Evolutionary conservation across 2,113 vertebrate species (phyloP).

Genomic region (Gobiocypris rarus): DNA sequence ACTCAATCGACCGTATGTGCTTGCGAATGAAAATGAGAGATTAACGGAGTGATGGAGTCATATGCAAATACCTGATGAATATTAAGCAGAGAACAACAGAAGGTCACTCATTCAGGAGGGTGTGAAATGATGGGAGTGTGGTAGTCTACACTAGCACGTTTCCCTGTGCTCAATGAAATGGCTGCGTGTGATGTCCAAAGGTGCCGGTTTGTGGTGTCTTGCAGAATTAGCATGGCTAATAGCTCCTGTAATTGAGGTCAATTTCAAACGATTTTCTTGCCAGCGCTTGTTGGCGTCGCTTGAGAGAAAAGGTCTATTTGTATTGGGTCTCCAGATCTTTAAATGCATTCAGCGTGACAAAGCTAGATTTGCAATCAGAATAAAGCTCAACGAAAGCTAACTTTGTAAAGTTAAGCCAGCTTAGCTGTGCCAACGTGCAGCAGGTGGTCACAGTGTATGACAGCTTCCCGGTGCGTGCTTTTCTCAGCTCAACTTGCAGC

Average conservation of each 20-base stretch:
- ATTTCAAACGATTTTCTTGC: constrained; percentile 52
- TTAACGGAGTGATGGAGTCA: constrained; percentile 54
- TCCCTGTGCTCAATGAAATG: constrained; percentile 51
- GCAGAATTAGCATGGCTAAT: constrained; percentile 52
- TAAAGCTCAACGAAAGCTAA: not conserved
- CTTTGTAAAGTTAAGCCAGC: not conserved
- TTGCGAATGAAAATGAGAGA: constrained; percentile 54
- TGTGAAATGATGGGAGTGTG: constrained; percentile 48
- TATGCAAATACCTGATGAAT: constrained; percentile 63
- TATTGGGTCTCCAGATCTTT: constrained; percentile 14
- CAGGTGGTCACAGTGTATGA: not conserved
- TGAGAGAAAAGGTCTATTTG: constrained; percentile 42
- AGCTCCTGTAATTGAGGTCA: constrained; percentile 60
- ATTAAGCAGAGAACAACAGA: constrained; percentile 58
- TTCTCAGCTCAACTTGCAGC: not conserved
- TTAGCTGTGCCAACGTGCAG: not conserved
- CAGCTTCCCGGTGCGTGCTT: not conserved
- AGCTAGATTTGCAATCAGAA: not conserved
- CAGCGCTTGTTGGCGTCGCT: constrained; percentile 21
- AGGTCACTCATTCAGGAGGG: constrained; percentile 54
- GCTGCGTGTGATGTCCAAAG: constrained; percentile 44
- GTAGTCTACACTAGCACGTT: constrained; percentile 38
- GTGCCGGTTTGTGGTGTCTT: constrained; percentile 50
- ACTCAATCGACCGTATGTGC: constrained; percentile 44
- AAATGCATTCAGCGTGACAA: constrained; percentile 4